These are phyloP conservation scores for Lophura nycthemera DNA, from an alignment of 2,113 vertebrate species.

Conservation along the genomic window DNA sequence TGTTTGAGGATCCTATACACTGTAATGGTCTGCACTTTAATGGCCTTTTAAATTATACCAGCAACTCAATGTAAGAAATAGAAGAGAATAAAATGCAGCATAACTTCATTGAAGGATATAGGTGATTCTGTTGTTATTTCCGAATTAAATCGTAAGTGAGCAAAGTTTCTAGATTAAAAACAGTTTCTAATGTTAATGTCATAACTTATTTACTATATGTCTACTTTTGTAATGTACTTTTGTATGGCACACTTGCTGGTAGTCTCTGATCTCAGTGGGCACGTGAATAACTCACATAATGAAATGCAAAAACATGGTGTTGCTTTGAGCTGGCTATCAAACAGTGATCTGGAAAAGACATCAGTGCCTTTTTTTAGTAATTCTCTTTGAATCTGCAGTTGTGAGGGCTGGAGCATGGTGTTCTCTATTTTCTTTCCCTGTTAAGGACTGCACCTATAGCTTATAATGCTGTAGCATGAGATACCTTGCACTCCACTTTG, in stretches of 20 bases:
- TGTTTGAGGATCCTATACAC: not conserved
- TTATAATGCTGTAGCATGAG: not conserved
- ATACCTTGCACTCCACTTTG: not conserved
- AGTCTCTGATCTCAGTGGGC: not conserved
- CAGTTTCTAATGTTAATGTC: not conserved
- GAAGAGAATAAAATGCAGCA: not conserved
- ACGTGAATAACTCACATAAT: not conserved
- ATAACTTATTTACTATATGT: accelerated
- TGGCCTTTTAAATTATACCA: not conserved
- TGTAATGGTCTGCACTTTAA: not conserved
- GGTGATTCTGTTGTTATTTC: not conserved
- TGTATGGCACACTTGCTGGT: not conserved
- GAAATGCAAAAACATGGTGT: not conserved
- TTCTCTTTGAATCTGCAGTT: not conserved
- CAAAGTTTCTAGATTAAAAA: not conserved
- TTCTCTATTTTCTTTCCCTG: not conserved
- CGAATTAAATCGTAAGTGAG: not conserved
- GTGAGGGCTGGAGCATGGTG: not conserved
- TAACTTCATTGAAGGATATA: not conserved
- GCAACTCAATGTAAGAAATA: not conserved
- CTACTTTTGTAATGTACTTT: not conserved
- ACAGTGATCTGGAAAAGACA: not conserved
- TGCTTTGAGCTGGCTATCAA: not conserved
- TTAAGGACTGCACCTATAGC: not conserved
- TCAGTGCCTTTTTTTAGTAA: not conserved